Evolutionary conservation across 2,797 vertebrate genomes (phyloP).

Genomic region (Hephaestus fuliginosus): DNA sequence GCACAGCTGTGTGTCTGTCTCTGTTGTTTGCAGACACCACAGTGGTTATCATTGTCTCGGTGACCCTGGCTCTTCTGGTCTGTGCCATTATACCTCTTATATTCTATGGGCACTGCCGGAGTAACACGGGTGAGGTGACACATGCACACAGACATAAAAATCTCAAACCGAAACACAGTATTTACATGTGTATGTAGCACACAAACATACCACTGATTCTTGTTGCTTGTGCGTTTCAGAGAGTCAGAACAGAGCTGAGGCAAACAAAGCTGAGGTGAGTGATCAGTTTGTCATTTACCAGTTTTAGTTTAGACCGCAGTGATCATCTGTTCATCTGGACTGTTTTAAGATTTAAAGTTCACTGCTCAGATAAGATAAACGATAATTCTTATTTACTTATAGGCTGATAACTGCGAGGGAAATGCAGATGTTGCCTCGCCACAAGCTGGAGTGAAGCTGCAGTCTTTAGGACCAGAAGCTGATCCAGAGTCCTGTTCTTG

Average conservation of each 20-base stretch:
- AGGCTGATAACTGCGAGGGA: slow-evolving; percentile 52
- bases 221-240: slow-evolving; percentile 45
- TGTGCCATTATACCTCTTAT: slow-evolving; percentile 78
- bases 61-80: slow-evolving; percentile 78
- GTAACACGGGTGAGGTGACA: slow-evolving; percentile 54
- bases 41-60: slow-evolving; percentile 76
- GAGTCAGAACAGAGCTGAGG: slow-evolving; percentile 6
- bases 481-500: slow-evolving; percentile 36
- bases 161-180: background rate
- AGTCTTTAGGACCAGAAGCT: slow-evolving; percentile 23
- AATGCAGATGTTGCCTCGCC: slow-evolving; percentile 23
- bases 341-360: background rate
- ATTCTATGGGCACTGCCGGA: slow-evolving; percentile 70
- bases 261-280: slow-evolving; percentile 64
- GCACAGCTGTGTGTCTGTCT: background rate
- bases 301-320: background rate
- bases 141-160: background rate
- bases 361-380: background rate
- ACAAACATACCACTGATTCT: background rate
- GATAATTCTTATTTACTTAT: background rate
- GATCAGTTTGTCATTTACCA: background rate
- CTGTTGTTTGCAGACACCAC: slow-evolving; percentile 68
- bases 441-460: slow-evolving; percentile 40
- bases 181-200: background rate
- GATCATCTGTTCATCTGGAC: background rate